These are phyloP conservation scores for Octopus bimaculoides DNA, from an alignment of 1,140 invertebrate species.

Conservation along the genomic window DNA sequence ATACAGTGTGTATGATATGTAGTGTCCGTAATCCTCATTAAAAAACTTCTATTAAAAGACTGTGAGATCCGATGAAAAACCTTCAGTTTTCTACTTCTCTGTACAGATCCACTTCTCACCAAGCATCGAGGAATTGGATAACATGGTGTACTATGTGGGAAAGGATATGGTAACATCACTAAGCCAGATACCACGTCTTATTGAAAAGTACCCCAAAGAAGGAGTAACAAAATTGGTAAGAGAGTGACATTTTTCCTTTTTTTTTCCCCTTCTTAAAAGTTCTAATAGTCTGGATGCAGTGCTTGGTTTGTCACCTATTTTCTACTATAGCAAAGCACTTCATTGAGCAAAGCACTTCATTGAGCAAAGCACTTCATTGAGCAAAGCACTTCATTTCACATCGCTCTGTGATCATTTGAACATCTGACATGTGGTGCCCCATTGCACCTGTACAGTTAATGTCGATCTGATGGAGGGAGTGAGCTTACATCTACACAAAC, in stretches of 20 bases:
- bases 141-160: slow-evolving; percentile 2
- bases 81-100: background rate
- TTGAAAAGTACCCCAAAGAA: background rate
- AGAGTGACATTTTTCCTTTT: background rate
- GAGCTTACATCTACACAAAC: too few relatives aligned
- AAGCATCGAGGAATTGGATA: background rate
- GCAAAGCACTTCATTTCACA: too few relatives aligned
- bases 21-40: background rate
- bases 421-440: too few relatives aligned
- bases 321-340: too few relatives aligned
- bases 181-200: background rate
- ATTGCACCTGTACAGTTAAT: too few relatives aligned
- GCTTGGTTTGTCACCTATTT: too few relatives aligned
- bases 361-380: too few relatives aligned
- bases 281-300: too few relatives aligned
- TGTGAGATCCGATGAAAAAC: background rate
- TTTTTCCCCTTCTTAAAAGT: too few relatives aligned
- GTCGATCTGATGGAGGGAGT: too few relatives aligned
- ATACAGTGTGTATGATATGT: background rate
- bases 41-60: background rate
- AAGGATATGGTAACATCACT: background rate
- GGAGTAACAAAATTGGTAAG: background rate
- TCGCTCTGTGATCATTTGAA: too few relatives aligned
- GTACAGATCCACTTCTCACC: slow-evolving; percentile 11
- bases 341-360: too few relatives aligned